These are phyloP conservation scores for Aporophyla lueneburgensis DNA, from an alignment of 2,888 invertebrate species.

Conservation along the genomic window DNA sequence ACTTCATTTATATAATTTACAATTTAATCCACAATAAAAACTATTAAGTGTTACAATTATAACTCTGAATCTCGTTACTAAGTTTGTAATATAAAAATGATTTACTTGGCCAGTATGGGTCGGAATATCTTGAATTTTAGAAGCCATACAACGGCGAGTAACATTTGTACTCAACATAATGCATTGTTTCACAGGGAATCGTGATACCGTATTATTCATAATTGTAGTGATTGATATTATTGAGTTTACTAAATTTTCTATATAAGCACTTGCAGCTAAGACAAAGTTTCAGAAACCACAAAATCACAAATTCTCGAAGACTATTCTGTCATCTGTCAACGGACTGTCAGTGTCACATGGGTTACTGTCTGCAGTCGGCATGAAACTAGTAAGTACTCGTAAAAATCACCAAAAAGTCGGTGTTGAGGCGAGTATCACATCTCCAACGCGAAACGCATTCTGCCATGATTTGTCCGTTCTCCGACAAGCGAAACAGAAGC, in stretches of 20 bases:
- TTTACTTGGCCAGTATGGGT: slow-evolving; percentile 86
- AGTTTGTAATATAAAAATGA: background rate
- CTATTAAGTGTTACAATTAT: background rate
- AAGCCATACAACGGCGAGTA: slow-evolving; percentile 74
- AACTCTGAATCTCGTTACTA: background rate
- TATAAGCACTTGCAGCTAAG: background rate
- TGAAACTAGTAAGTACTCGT: too few relatives aligned
- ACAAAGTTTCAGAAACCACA: background rate
- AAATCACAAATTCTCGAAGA: background rate
- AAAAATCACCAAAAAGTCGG: too few relatives aligned
- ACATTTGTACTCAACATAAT: slow-evolving; percentile 60
- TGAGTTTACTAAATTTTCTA: background rate
- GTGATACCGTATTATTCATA: slow-evolving; percentile 68
- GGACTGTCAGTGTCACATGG: background rate
- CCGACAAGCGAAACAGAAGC: too few relatives aligned
- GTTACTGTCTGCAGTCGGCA: background rate
- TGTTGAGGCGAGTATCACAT: too few relatives aligned
- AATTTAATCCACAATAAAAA: background rate
- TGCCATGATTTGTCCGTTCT: too few relatives aligned
- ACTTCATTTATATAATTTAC: background rate
- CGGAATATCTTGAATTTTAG: slow-evolving; percentile 77
- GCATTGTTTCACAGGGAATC: slow-evolving; percentile 61
- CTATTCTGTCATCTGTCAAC: too few relatives aligned
- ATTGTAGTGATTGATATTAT: slow-evolving; percentile 18
- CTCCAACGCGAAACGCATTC: too few relatives aligned